Evolutionary conservation across 2,888 invertebrate genomes (phyloP), one percentile per base, ranked within the genome.

Genomic region (Acanthococcus lagerstroemiae): DNA sequence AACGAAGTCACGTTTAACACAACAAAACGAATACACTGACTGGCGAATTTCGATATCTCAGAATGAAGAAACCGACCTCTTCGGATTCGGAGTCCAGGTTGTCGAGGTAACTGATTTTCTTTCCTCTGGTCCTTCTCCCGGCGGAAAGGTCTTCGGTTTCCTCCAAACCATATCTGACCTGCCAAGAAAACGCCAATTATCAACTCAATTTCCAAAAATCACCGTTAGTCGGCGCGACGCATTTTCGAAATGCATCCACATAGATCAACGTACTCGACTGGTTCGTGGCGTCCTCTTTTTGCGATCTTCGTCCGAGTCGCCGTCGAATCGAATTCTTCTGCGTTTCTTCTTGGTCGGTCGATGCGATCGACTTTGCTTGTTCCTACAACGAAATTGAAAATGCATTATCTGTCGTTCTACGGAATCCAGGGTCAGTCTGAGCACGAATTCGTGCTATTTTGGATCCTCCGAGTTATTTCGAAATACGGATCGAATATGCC

Each of bases 31-130:
- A n/a, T n/a, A n/a, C n/a, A n/a, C n/a, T n/a, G n/a, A n/a, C n/a
- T n/a, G n/a, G n/a, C n/a, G n/a, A n/a, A n/a, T n/a, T n/a, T n/a
- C n/a, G n/a, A n/a, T n/a, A n/a, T n/a, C n/a, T n/a, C n/a, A n/a
- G n/a, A n/a, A n/a, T n/a, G n/a, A n/a, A n/a, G n/a, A n/a, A n/a
- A n/a, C 78, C 79, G 73, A 85, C 86, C 75, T 85, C 87, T 73
- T 85, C 88, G 56, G 84, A 86, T 74, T 88, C 88, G 6, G 87
- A 85, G 69, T 84, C 85, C 60, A 85, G 80, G 54, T 74, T 71
- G 76, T 89, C 90, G 3, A 87, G 84, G 73, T 90, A 90, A 74
- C 86, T 84, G 68, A 87, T 86, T 76, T 85, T 85, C 71, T 82
- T 81, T 69, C 87, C 88, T 5, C 88, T 76, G 0, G 88, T 88